Evolutionary conservation across 2,113 vertebrate species (phyloP), one percentile per base, ranked within the genome.

Genomic region (Apodemus speciosus): DNA sequence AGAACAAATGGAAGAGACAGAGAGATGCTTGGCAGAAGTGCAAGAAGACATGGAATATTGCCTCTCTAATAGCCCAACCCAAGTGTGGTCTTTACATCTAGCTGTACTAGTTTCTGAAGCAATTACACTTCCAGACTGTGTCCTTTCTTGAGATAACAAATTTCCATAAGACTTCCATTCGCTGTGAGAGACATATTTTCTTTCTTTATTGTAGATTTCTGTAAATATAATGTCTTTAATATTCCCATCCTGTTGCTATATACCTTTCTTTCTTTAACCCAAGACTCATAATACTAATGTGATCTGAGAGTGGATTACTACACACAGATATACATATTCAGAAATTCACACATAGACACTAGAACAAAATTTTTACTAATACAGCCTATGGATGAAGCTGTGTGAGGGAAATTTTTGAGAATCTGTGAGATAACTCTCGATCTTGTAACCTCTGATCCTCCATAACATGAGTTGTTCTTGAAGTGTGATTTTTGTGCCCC

Each of bases 191-290:
- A 86, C 20, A 18, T 30, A 89, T 3, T 77, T 90, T 20, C 30
- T 73, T 88, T 93, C 43, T 88, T 90, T 95, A 38, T 83, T 90
- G 49, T 90, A 92, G 60, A 80, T 89, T 88, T 87, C 9, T 79
- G 27, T 73, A 77, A 84, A 64, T 84, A 13, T n/a, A 38, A 85
- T 35, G 71, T 66, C 32, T 93, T 94, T 93, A 93, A 75, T 92
- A 89, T 56, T 76, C 14, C 14, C 11, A 90, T 93, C 60, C 49
- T 60, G 2, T 76, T 85, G 8, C n/a, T 92, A 32, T 2, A n/a
- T 49, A 73, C 3, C 35, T 81, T 92, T 73, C 43, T 18, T 73
- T 88, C 25, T 91, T 88, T 88, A 84, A 71, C 76, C 83, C 84
- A 85, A 92, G 53, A 60, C 10, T 72, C 56, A 40, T 3, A 43